Conservation (phyloP, 2,888 invertebrate genomes). For the Neria commutata region DNA sequence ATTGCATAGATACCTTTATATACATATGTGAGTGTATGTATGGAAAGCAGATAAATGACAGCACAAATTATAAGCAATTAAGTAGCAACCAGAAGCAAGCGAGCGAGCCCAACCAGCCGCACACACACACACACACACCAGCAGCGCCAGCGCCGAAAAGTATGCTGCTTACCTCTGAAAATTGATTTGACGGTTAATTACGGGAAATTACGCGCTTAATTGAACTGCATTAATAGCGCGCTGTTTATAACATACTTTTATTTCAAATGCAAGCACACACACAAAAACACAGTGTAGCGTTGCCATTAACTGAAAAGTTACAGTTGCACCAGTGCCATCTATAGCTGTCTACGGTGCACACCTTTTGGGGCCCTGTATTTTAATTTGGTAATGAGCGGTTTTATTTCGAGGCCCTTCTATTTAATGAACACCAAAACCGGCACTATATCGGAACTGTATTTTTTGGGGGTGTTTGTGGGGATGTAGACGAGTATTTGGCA, state of each 20-base stretch:
- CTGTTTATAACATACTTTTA: slow-evolving; percentile 21
- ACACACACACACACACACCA: not conserved
- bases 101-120: not conserved
- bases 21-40: slow-evolving; percentile 4
- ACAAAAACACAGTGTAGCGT: not conserved
- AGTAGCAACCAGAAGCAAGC: not conserved
- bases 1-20: slow-evolving; percentile 13
- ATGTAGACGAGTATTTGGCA: not conserved
- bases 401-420: too few species aligned
- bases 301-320: too few species aligned
- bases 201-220: slow-evolving; percentile 34
- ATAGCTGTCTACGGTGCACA: too few species aligned
- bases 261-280: slow-evolving; percentile 2
- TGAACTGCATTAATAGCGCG: slow-evolving; percentile 35
- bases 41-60: slow-evolving; percentile 1
- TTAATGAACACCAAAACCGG: too few species aligned
- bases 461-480: not conserved
- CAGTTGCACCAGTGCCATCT: too few species aligned
- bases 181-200: too few species aligned
- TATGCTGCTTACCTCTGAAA: not conserved
- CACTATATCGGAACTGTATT: too few species aligned
- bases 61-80: not conserved
- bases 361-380: too few species aligned
- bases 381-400: too few species aligned
- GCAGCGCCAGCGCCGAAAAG: not conserved